A percentile compares a stretch with the other conserved stretches of the same genome.
Evolutionary conservation across 1,140 invertebrate genomes (phyloP).

Genomic region (Palaemon carinicauda): DNA sequence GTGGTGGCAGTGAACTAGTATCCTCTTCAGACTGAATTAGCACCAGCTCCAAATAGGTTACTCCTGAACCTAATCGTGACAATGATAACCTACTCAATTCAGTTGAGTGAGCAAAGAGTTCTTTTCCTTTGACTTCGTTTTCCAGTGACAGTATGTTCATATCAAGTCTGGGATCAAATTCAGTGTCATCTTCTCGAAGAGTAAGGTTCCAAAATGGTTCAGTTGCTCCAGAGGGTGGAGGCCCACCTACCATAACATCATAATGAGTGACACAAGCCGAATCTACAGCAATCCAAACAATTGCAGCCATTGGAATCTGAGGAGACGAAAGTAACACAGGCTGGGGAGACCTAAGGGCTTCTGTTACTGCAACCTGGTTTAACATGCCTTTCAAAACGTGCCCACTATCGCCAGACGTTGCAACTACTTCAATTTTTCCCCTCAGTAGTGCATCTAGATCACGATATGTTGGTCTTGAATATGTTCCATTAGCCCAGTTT

Average conservation of each 20-base stretch:
- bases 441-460: slow-evolving; percentile 81
- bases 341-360: slow-evolving; percentile 74
- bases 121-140: slow-evolving; percentile 38
- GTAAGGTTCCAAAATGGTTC: slow-evolving; percentile 52
- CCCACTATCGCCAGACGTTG: slow-evolving; percentile 75
- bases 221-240: slow-evolving; percentile 11
- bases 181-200: slow-evolving; percentile 45
- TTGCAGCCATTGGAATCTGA: slow-evolving; percentile 71
- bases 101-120: slow-evolving; percentile 54
- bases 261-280: slow-evolving; percentile 84
- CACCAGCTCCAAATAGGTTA: slow-evolving; percentile 48
- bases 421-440: slow-evolving; percentile 73
- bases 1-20: slow-evolving; percentile 63
- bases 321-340: slow-evolving; percentile 72
- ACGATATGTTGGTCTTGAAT: slow-evolving; percentile 73
- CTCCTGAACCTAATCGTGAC: slow-evolving; percentile 43
- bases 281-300: slow-evolving; percentile 84
- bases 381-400: slow-evolving; percentile 73
- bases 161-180: slow-evolving; percentile 48
- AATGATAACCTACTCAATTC: slow-evolving; percentile 33
- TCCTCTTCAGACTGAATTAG: slow-evolving; percentile 37
- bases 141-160: slow-evolving; percentile 27
- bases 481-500: slow-evolving; percentile 74
- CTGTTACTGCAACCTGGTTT: slow-evolving; percentile 74
- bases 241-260: slow-evolving; percentile 71